phyloP scores from a whole-genome alignment of 2,797 vertebrate species.

The Eutrigla gurnardus region DNA sequence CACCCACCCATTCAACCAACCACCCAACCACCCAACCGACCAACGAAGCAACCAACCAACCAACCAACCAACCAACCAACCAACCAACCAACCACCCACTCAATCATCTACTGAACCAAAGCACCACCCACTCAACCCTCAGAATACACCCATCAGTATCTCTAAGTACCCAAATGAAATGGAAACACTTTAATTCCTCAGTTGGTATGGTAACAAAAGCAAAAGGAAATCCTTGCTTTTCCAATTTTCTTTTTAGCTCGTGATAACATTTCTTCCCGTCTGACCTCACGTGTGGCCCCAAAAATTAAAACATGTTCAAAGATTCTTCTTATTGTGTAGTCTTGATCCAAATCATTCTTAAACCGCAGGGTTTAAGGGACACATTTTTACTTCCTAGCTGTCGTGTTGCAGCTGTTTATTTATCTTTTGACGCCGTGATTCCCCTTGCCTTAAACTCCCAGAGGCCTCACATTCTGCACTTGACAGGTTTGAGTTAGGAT shows the following conservation, averaged over 20 bases:
- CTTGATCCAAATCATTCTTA: too few species aligned
- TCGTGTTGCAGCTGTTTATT: constrained; percentile 28
- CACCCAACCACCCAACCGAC: too few species aligned
- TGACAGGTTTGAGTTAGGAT: constrained; percentile 25
- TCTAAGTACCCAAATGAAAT: not conserved
- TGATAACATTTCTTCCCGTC: not conserved
- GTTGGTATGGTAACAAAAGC: not conserved
- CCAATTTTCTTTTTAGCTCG: too few species aligned
- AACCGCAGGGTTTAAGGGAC: too few species aligned
- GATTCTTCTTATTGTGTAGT: too few species aligned
- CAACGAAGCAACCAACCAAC: too few species aligned
- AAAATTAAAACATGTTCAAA: not conserved
- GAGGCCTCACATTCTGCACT: constrained; percentile 2
- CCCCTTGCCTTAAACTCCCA: constrained; percentile 5
- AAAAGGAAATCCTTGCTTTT: not conserved
- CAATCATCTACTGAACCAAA: too few species aligned
- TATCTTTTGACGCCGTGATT: constrained; percentile 19
- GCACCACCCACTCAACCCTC: not conserved
- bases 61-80: too few species aligned
- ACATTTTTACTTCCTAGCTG: too few species aligned
- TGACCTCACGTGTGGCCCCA: not conserved
- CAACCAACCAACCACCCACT: too few species aligned
- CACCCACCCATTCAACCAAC: too few species aligned
- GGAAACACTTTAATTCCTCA: too few species aligned
- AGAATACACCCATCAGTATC: not conserved